A percentile compares a stretch with the other conserved stretches of the same genome.
phyloP scores from a whole-genome alignment of 2,888 invertebrate species.

The Cheilosia pagana region DNA sequence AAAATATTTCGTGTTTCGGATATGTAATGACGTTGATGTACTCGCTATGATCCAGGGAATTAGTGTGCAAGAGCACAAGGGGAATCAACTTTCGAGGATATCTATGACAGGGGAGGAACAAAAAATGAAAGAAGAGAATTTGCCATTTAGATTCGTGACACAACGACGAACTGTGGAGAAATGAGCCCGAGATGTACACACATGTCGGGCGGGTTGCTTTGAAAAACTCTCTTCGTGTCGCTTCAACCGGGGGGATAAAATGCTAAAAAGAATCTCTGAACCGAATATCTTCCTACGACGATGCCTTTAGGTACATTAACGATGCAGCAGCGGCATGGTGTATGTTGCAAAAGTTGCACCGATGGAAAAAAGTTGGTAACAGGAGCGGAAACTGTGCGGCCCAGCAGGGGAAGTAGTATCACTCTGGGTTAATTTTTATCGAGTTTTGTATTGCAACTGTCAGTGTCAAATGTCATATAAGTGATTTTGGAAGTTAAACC shows the following conservation, averaged over 20 bases:
- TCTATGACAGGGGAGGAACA: background rate
- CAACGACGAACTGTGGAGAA: slow-evolving; percentile 15
- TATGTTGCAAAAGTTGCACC: slow-evolving; percentile 12
- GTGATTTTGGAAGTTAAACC: no score
- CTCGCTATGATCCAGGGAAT: slow-evolving; percentile 12
- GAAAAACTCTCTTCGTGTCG: slow-evolving; percentile 5
- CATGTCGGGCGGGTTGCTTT: slow-evolving; percentile 16
- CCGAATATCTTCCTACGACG: slow-evolving; percentile 23
- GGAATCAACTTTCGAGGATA: slow-evolving; percentile 1
- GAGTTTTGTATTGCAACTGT: background rate
- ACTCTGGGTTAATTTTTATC: background rate
- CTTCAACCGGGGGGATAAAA: slow-evolving; percentile 21
- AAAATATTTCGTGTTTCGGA: slow-evolving; percentile 56
- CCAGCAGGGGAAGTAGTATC: background rate
- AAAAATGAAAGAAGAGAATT: slow-evolving; percentile 21
- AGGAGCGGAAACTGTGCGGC: background rate
- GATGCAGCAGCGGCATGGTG: slow-evolving; percentile 19
- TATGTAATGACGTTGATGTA: slow-evolving; percentile 49
- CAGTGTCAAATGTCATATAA: no score
- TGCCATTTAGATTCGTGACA: slow-evolving; percentile 59
- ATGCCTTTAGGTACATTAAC: slow-evolving; percentile 42
- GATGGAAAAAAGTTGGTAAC: background rate
- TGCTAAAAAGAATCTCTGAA: slow-evolving; percentile 40
- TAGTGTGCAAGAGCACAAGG: background rate
- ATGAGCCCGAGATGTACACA: background rate